Percentiles rank a stretch among this genome's conserved stretches.
phyloP scores from a whole-genome alignment of 1,140 invertebrate genomes.

The Drosophila watanabei region DNA sequence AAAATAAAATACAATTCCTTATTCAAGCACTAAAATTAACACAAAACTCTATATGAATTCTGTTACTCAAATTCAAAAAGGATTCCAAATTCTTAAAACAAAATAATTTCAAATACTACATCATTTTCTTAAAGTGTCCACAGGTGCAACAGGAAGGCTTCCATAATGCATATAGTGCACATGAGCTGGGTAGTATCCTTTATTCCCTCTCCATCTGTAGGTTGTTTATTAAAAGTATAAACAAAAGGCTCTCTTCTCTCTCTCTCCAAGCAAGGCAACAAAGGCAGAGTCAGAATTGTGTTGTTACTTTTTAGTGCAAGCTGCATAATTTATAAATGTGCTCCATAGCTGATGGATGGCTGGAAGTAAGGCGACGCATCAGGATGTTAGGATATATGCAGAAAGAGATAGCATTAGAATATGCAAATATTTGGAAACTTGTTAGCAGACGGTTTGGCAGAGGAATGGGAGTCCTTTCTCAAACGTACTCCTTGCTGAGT shows the following conservation, averaged over 20 bases:
- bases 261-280: constrained; percentile 32
- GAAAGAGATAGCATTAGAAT: constrained; percentile 1
- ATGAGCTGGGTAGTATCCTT: constrained; percentile 29
- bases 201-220: constrained; percentile 2
- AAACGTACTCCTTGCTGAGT: neutral
- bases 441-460: constrained; percentile 5
- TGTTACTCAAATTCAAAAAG: neutral
- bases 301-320: constrained; percentile 69
- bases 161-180: constrained; percentile 55
- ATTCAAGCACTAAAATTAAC: neutral
- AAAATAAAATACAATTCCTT: neutral
- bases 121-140: constrained; percentile 1
- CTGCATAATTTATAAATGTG: constrained; percentile 77
- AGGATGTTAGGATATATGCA: constrained; percentile 18
- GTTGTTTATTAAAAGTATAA: constrained; percentile 74
- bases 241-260: constrained; percentile 37
- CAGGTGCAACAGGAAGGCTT: constrained; percentile 64
- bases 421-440: constrained; percentile 46
- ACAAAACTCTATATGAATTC: neutral
- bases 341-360: constrained; percentile 57
- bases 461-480: neutral
- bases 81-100: no score
- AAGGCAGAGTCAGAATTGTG: constrained; percentile 49
- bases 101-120: no score
- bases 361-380: constrained; percentile 53